Base-by-base conservation (phyloP, 2,888 invertebrate species). In the Cheilosia grossa region DNA sequence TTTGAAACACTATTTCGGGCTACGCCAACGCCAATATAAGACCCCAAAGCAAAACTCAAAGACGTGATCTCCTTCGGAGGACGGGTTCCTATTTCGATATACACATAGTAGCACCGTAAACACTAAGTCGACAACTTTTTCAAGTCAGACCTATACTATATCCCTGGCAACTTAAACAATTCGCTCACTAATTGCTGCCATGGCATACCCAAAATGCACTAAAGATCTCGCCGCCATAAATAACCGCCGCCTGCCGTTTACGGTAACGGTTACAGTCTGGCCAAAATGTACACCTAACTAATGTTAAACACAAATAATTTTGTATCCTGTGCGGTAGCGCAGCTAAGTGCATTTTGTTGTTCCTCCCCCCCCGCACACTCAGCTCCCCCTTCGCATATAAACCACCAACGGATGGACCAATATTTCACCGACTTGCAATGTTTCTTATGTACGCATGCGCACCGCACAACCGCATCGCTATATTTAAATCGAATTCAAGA, bases 271-370 rank as follows among this genome's bases (percentile, higher is more conserved):
- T 70, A 81, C 83, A 74, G 61, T 51, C 67, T 49, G 64, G 24
- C 59, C 75, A 73, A 77, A 81, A 81, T 49, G 61, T 81, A 30
- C 9, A 37, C 37, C 37, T 4, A 75, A 75, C 75, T 72, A 77
- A 85, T 81, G 85, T 85, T 69, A 72, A 81, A 81, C 85, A 85
- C 85, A 85, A 85, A 85, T 85, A 81, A 85, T 75, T 81, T 81
- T 85, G 83, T 85, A 81, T 56, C 75, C 66, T 37, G 54, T 51
- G 70, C 81, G 75, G 81, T 72, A 81, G 59, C 59, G 59, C 44
- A 51, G 73, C 81, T 85, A 85, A 85, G 85, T 85, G 85, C 72
- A 85, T 85, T 85, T 72, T 81, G 85, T 85, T 85, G 85, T 85
- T 72, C 40, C 53, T 19, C 30, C 72, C 37, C 7, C 33, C 37